Evolutionary conservation across 2,797 vertebrate genomes (phyloP), one percentile per base, ranked within the genome.

Genomic region (Trachurus trachurus): DNA sequence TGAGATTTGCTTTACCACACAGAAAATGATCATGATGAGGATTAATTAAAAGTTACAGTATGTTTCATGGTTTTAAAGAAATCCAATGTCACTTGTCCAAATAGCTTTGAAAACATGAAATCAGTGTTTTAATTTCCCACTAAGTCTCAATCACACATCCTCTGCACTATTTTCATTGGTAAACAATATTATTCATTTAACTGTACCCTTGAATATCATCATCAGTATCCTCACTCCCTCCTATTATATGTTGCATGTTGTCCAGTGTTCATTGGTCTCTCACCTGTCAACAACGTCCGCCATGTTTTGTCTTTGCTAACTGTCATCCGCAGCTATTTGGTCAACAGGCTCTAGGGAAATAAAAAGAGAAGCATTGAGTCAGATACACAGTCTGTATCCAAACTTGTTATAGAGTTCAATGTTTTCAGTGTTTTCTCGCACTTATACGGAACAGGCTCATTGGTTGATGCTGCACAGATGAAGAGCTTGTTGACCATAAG

Each of bases 401-500:
- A 60, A n/a, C 0, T 17, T 4, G 9, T 44, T 26, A 21, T 7
- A 57, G 31, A 53, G 39, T 49, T 11, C 53, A 62, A 47, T 49
- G 6, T 60, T 69, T 49, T 11, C 57, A 62, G 42, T 49, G 6
- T 63, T 69, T 65, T 15, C 2, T 58, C n/a, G 21, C 21, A 66
- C 40, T 63, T 62, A 21, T 39, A 21, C 16, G 15, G 5, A 5
- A 9, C 21, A 44, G 42, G 10, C 26, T 66, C 44, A 50, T 64
- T 15, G 9, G 44, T 53, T 67, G 45, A 70, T 37, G 29, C 57
- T 56, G 15, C 39, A 47, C 57, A 54, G 37, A 71, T 6, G 9
- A 76, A 87, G 93, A 94, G 89, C 93, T 92, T 93, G 93, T 94
- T 94, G 91, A 93, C 89, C 91, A 86, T 81, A 26, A 54, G 72